Evolutionary conservation across 2,113 vertebrate genomes (phyloP), one percentile per base, ranked within the genome.

Genomic region (Ia io): DNA sequence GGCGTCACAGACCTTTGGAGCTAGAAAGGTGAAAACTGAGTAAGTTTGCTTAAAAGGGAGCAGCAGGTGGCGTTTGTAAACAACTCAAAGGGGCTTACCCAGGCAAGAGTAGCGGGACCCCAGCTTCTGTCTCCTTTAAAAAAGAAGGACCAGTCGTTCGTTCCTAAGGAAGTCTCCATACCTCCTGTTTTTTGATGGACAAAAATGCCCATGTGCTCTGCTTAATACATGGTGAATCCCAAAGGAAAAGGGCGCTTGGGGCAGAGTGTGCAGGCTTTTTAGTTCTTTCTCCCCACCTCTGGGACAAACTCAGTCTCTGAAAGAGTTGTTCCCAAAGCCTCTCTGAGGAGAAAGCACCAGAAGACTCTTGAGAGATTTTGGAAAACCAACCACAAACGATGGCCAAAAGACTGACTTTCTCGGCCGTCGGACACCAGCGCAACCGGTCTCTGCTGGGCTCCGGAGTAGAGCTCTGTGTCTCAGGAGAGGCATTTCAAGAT

Each of bases 1-100:
- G 85, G 99, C 99, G 13, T 99, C 99, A 76, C 99, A 99, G 67
- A 99, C 99, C 95, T 99, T 99, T 73, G 99, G 99, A 77, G 99
- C 99, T 99, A 91, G 79, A 98, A 98, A 98, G 4, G 95, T 47
- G 95, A 98, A 88, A 92, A 80, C 95, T 93, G 93, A 65, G 92
- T 97, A 96, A 96, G 84, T 92, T 93, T 87, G 18, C 89, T 96
- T 88, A 88, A 77, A 95, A 93, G 51, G 88, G 92, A 97, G 96
- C 98, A 96, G 98, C 97, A 98, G 98, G 97, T 97, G 97, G 97
- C 96, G 23, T 98, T 74, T 91, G 84, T 96, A 90, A 97, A 94
- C 90, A 95, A 93, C 85, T 84, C 37, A n/a, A 71, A 95, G 12
- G 91, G 93, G 61, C 32, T 14, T 5, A 17, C 11, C 73, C 94